Evolutionary conservation across 2,113 vertebrate species (phyloP), one percentile per base, ranked within the genome.

Genomic region (Glaucidium brasilianum): DNA sequence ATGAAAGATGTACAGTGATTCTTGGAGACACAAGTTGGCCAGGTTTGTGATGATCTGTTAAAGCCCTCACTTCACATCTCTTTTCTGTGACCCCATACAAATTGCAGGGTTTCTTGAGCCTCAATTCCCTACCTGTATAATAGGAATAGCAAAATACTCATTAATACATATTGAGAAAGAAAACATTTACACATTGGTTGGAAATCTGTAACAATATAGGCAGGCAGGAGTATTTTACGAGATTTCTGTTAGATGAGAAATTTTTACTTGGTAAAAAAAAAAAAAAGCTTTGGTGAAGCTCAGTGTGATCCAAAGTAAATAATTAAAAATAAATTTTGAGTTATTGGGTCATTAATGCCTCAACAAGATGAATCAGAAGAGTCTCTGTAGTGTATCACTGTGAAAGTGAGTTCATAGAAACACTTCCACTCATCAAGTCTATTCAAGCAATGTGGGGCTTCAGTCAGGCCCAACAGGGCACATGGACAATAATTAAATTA

Each of bases 401-500:
- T 20, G 30, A 69, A 81, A 89, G 23, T 26, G 30, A 69, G 69
- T 82, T 75, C 8, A 4, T 4, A 79, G 32, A 67, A 94, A 72
- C 9, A 23, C 9, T 83, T 77, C 15, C 26, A 34, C 34, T 74
- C 26, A 84, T 87, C 77, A 66, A 43, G 35, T 56, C 39, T 64
- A 64, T 64, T 80, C 39, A 58, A 81, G 41, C 59, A 90, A 87
- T 45, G 27, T 4, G 39, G 59, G 80, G 58, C 55, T 90, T 62
- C 73, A 81, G 35, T 53, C 50, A 81, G 77, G 60, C 81, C 67
- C 80, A 93, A 55, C 4, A 1, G 72, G 80, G 67, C 59, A 89
- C 45, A 93, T 55, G 76, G 62, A 59, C 53, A 86, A 32, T 89
- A 94, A 94, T 96, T 94, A 86, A 95, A 94, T 93, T 59, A 72